phyloP scores from a whole-genome alignment of 2,888 invertebrate species.

The Leucania comma region DNA sequence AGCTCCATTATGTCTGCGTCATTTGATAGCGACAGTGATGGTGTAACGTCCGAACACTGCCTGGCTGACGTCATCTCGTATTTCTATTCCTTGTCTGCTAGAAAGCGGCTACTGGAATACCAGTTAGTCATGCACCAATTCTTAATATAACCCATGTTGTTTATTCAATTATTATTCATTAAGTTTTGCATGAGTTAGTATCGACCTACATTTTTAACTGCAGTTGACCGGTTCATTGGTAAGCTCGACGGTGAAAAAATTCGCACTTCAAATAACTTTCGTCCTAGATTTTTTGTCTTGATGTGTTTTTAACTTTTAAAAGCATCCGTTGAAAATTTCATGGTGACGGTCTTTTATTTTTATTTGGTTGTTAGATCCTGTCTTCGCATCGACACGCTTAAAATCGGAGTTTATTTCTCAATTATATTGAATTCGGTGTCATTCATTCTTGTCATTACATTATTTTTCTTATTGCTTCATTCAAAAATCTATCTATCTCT shows the following conservation, averaged over 20 bases:
- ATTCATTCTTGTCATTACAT: too few relatives aligned
- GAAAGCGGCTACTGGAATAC: slow-evolving; percentile 62
- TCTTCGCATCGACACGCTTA: neutral
- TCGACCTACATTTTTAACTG: slow-evolving; percentile 41
- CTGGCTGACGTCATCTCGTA: slow-evolving; percentile 59
- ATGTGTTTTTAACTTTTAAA: slow-evolving; percentile 24
- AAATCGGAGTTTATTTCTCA: too few relatives aligned
- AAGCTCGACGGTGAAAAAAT: slow-evolving; percentile 25
- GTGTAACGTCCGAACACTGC: slow-evolving; percentile 46
- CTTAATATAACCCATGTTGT: slow-evolving; percentile 53
- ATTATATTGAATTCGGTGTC: too few relatives aligned
- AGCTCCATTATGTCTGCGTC: slow-evolving; percentile 53
- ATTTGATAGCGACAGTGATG: slow-evolving; percentile 54
- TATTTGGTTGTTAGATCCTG: neutral
- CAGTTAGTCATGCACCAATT: slow-evolving; percentile 59
- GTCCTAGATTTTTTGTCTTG: slow-evolving; percentile 37
- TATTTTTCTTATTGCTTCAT: too few relatives aligned
- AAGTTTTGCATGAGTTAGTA: slow-evolving; percentile 51
- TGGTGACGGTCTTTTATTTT: slow-evolving; percentile 11
- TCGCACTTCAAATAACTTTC: slow-evolving; percentile 36
- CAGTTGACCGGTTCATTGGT: slow-evolving; percentile 41
- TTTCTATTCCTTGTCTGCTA: slow-evolving; percentile 58
- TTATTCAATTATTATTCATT: slow-evolving; percentile 60
- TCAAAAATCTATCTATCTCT: too few relatives aligned
- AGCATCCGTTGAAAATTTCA: slow-evolving; percentile 6